Evolutionary conservation across 2,113 vertebrate genomes (phyloP), one percentile per base, ranked within the genome.

Genomic region (Alethe diademata): DNA sequence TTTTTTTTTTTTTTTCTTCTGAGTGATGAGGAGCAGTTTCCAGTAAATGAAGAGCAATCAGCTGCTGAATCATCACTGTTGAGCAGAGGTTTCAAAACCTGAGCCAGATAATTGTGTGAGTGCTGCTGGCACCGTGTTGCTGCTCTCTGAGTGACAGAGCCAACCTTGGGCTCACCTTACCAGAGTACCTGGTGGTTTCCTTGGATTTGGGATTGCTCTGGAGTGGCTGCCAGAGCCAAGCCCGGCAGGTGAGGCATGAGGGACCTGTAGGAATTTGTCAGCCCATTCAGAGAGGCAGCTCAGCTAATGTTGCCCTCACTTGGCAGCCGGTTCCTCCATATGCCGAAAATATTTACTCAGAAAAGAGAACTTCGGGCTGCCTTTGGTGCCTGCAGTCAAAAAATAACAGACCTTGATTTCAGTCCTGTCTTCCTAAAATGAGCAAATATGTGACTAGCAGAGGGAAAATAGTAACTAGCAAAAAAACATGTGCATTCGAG

Each of bases 31-130:
- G 61, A 96, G 71, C 69, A 83, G 61, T 80, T 92, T 80, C 86
- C 93, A 93, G 89, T 90, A 97, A 97, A 96, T 91, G 90, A 93
- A 43, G 75, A 86, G 50, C 92, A 96, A 97, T 95, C 95, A 97
- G 20, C 88, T 88, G 85, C 95, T 97, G 96, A 98, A 86, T 97
- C 97, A 98, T 35, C 12, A 8, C 54, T 19, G 20, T 84, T 70
- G 96, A 96, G 92, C 76, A 69, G 92, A 93, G 66, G 74, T 86
- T 96, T 94, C 92, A 95, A 93, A 94, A 84, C 51, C 56, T 67
- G 89, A 89, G 81, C 87, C 95, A 96, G 93, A 87, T 90, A 84
- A 88, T 40, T 26, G 88, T 90, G 90, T 92, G 96, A 97, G 97
- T 85, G 86, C 87, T 93, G 88, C 67, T 97, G 85, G 82, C 92